Evolutionary conservation across 1,140 invertebrate species (phyloP), one percentile per base, ranked within the genome.

Genomic region (Bombus sibiricus): DNA sequence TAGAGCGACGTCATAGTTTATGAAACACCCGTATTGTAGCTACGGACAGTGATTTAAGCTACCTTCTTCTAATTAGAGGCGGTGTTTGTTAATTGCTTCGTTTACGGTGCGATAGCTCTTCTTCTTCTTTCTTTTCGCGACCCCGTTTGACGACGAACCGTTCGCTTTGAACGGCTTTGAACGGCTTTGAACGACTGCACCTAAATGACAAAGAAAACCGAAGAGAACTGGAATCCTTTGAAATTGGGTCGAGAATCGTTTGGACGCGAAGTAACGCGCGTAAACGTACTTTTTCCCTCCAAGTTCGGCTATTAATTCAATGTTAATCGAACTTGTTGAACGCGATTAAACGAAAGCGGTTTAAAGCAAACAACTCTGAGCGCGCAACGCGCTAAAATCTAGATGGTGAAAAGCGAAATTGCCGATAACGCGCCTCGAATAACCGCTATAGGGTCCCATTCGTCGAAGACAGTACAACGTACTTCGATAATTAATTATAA

Each of bases 11-110:
- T 66, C 62, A 75, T 32, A 83, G 62, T 83, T 83, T 83, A 76
- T 68, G 81, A 76, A 83, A 83, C 62, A 53, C 62, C 72, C 72
- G 59, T 76, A 83, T 83, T 22, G 59, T 32, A 13, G 41, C 72
- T 9, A 22, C n/a, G n/a, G 18, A 62, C 41, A 34, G 53, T 64
- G 57, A 62, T 82, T 75, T 22, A 25, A 75, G 22, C 10, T n/a
- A 5, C n/a, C 59, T 62, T n/a, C 28, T 62, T 32, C 28, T 83
- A 83, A 83, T 83, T 76, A 77, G 34, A 53, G 43, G 15, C 41
- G 9, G 32, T 68, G 59, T 68, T 82, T 68, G 81, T 53, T 76
- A 68, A 83, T 83, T 83, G 73, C 32, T 62, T 53, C 81, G 81
- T 47, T 83, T 53, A 47, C 39, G 15, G 8, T 3, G 25, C 28